These are phyloP conservation scores for Scarus forsteni DNA, from an alignment of 2,797 vertebrate genomes.

Conservation along the genomic window DNA sequence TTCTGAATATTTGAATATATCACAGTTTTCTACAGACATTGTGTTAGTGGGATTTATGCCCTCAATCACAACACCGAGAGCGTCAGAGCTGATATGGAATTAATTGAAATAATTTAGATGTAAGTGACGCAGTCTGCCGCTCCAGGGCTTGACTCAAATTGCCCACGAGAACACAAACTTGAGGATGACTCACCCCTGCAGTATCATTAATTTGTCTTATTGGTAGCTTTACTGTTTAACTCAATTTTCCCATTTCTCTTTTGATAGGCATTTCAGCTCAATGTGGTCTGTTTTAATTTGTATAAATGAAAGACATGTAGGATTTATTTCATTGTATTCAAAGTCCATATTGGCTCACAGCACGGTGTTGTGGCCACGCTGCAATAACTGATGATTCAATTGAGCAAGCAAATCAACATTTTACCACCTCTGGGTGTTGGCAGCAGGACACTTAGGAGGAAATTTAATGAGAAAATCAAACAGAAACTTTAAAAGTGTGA, in stretches of 20 bases:
- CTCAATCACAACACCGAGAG: not conserved
- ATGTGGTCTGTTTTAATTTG: no score
- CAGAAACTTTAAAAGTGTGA: slow-evolving; percentile 1
- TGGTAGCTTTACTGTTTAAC: no score
- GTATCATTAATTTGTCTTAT: no score
- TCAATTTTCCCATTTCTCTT: no score
- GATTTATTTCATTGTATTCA: no score
- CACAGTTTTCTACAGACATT: no score
- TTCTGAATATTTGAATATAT: no score
- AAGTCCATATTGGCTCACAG: no score
- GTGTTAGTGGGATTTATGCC: not conserved
- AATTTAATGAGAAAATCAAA: slow-evolving; percentile 7
- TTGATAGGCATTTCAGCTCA: no score
- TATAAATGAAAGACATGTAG: no score
- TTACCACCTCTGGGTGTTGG: not conserved
- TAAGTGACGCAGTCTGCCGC: not conserved
- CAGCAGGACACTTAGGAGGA: not conserved
- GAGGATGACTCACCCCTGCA: no score
- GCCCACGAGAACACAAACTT: no score
- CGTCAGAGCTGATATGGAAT: not conserved
- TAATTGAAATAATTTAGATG: not conserved
- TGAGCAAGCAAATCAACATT: not conserved
- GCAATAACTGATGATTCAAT: not conserved
- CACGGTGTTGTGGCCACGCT: not conserved
- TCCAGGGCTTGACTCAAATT: not conserved